Base-by-base conservation (phyloP, 2,797 vertebrate genomes). In the Falco berigora region DNA sequence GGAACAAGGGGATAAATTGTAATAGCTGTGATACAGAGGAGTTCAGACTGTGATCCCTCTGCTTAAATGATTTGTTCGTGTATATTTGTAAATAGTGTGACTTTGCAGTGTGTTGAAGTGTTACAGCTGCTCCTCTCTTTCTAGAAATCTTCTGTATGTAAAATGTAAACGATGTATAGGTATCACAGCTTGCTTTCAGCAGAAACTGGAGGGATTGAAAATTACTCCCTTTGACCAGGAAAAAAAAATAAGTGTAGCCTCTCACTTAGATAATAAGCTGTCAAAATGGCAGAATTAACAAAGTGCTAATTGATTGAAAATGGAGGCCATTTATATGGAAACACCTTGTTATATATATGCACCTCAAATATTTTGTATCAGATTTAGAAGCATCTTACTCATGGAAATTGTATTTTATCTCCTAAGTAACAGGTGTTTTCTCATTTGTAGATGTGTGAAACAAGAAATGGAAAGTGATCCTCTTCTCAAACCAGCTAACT, bases 401-500 rank as follows among this genome's bases (percentile, higher is more conserved):
- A 4, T 82, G 67, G 47, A 74, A 87, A 27, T 4, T 40, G 27
- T 27, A 46, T 75, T 73, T 58, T 93, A 19, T 93, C 58, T 89
- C 62, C 55, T 61, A 77, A 93, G 83, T 96, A 92, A 93, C 74
- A 90, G 52, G 80, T 94, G 40, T 94, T 68, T 83, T 92, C 83
- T 83, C n/a, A 80, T 58, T 91, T 90, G 38, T 92, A 99, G 98
- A 98, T 98, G 98, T 95, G 98, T 98, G 97, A 99, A 99, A 97
- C 98, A 98, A 98, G 98, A 99, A 96, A 98, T 98, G 80, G 98
- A 99, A 96, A 98, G 97, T 59, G 98, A 98, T 91, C 94, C 98
- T 92, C 97, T 98, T 97, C 98, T 98, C 95, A 99, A 98, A 98
- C 98, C 98, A 98, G 98, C 99, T 98, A 98, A 98, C 97, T 98